Conservation (phyloP, 2,888 invertebrate genomes). For the Elegia similella region DNA sequence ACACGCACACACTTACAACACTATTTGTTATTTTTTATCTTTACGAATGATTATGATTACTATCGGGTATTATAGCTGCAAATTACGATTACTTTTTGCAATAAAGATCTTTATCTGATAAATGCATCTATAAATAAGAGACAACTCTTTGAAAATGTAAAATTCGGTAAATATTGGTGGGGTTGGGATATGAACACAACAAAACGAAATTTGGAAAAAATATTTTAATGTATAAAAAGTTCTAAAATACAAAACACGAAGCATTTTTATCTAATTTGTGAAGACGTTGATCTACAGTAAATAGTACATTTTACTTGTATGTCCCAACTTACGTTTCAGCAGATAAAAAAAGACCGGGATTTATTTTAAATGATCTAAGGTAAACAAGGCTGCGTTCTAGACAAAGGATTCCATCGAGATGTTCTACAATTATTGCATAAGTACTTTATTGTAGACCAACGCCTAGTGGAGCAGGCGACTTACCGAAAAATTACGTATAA, state of each 20-base stretch:
- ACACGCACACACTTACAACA: constrained; percentile 16
- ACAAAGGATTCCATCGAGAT: too few relatives aligned
- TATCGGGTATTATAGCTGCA: neutral
- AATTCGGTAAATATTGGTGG: constrained; percentile 7
- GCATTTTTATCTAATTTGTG: constrained; percentile 32
- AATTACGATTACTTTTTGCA: neutral
- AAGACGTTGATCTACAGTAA: constrained; percentile 20
- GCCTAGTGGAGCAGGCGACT: neutral
- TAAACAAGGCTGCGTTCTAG: too few relatives aligned
- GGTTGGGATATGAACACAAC: constrained; percentile 27
- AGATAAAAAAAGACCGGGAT: too few relatives aligned
- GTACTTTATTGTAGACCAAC: constrained; percentile 6
- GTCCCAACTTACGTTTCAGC: too few relatives aligned
- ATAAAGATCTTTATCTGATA: neutral
- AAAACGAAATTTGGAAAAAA: constrained; percentile 45
- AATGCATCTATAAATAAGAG: neutral
- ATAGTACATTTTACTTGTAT: neutral
- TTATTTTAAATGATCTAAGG: too few relatives aligned
- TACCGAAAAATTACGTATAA: neutral
- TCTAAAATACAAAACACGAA: constrained; percentile 39
- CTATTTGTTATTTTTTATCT: neutral
- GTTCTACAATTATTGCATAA: neutral
- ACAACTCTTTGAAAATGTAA: neutral
- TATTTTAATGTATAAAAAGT: constrained; percentile 50
- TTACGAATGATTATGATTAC: neutral